Conservation (phyloP, 2,797 vertebrate species). For the Danio jaintianensis region DNA sequence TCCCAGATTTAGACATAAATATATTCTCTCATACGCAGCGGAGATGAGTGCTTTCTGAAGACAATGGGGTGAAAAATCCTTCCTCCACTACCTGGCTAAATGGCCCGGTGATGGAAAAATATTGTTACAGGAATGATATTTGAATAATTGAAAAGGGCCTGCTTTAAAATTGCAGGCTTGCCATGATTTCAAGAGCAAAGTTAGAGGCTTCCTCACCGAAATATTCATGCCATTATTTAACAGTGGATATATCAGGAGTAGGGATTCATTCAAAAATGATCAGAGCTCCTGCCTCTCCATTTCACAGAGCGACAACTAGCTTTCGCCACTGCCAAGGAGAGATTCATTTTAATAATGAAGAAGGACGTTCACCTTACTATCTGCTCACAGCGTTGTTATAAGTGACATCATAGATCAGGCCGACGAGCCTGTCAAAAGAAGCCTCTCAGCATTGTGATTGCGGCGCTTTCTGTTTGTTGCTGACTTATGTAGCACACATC, state of each 20-base stretch:
- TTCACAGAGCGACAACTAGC: background rate
- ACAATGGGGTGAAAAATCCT: constrained; percentile 62
- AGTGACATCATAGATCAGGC: constrained; percentile 51
- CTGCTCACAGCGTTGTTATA: constrained; percentile 34
- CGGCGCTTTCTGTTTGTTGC: constrained; percentile 16
- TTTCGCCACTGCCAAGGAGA: constrained; percentile 9
- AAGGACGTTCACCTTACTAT: constrained; percentile 38
- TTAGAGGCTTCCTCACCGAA: constrained; percentile 69
- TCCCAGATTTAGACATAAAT: constrained; percentile 69
- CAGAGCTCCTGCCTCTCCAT: constrained; percentile 53
- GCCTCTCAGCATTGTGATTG: constrained; percentile 24
- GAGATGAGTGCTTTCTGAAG: constrained; percentile 75
- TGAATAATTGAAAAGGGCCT: constrained; percentile 80
- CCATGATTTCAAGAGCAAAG: constrained; percentile 73
- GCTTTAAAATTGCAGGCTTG: constrained; percentile 78
- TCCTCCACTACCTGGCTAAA: constrained; percentile 74
- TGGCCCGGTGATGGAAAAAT: constrained; percentile 83
- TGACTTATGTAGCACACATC: constrained; percentile 45
- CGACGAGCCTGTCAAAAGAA: constrained; percentile 29
- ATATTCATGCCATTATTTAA: constrained; percentile 79
- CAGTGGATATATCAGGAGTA: constrained; percentile 64
- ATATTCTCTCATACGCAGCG: constrained; percentile 69
- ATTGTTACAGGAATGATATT: constrained; percentile 78
- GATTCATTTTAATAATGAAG: constrained; percentile 57
- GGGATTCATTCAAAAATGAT: constrained; percentile 63